Evolutionary conservation across 2,888 invertebrate species (phyloP).

Genomic region (Cheilosia pagana): DNA sequence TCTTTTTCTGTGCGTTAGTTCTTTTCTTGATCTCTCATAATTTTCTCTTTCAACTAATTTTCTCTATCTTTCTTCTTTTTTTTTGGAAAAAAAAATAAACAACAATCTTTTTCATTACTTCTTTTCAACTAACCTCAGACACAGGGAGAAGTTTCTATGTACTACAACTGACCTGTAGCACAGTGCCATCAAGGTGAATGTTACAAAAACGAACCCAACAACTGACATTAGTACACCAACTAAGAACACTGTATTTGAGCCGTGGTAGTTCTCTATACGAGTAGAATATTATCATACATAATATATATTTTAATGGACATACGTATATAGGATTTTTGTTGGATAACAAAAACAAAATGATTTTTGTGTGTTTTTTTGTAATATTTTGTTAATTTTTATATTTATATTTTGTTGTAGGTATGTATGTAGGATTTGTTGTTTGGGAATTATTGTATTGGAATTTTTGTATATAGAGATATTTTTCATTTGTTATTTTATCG

Average conservation of each 20-base stretch:
- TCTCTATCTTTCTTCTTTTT: constrained; percentile 60
- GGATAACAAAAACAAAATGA: constrained; percentile 13
- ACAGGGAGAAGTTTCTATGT: constrained; percentile 99
- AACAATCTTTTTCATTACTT: constrained; percentile 85
- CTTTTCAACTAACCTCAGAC: constrained; percentile 98
- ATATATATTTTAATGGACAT: constrained; percentile 37
- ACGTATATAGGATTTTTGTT: constrained; percentile 32
- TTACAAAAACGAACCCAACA: constrained; percentile 99
- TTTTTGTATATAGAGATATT: constrained; percentile 34
- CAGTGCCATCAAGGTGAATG: constrained; percentile 99
- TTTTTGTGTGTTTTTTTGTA: background rate
- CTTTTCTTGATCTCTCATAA: constrained; percentile 51
- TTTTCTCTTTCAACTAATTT: constrained; percentile 73
- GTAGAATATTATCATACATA: constrained; percentile 66
- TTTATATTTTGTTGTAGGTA: constrained; percentile 12
- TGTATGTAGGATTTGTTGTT: constrained; percentile 33
- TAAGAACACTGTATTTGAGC: constrained; percentile 98
- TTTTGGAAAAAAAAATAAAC: constrained; percentile 64
- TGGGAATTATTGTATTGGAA: constrained; percentile 20
- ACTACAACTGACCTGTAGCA: constrained; percentile 99
- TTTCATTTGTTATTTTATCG: constrained; percentile 37
- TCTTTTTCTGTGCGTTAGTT: constrained; percentile 78
- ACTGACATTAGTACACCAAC: constrained; percentile 99
- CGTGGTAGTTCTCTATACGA: constrained; percentile 96
- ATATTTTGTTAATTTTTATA: background rate